Percentiles rank a stretch among this genome's conserved stretches.
phyloP scores from a whole-genome alignment of 2,888 invertebrate species.

The Ecdyonurus torrentis region DNA sequence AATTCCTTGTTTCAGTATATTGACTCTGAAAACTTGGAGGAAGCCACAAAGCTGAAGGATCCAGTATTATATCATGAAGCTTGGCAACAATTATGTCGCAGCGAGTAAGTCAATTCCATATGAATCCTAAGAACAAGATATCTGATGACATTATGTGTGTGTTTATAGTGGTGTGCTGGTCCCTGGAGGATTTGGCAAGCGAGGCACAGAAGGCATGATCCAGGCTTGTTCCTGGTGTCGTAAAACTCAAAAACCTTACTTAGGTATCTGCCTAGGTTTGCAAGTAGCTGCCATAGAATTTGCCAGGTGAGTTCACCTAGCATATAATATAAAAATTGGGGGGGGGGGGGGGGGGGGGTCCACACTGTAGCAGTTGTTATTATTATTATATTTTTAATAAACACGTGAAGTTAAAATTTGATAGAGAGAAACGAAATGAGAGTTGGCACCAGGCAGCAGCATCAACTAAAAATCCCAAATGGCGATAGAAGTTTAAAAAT shows the following conservation, averaged over 20 bases:
- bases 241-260: slow-evolving; percentile 70
- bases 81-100: slow-evolving; percentile 79
- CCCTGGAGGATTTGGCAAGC: slow-evolving; percentile 92
- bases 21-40: slow-evolving; percentile 78
- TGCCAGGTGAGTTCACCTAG: slow-evolving; percentile 38
- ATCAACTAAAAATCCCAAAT: no score
- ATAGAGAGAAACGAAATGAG: no score
- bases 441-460: no score
- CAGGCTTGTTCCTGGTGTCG: slow-evolving; percentile 88
- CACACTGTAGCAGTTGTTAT: no score
- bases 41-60: slow-evolving; percentile 47
- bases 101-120: slow-evolving; percentile 43
- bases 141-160: slow-evolving; percentile 6
- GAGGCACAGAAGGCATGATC: slow-evolving; percentile 94
- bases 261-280: slow-evolving; percentile 95
- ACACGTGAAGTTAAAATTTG: no score
- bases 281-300: slow-evolving; percentile 96
- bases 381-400: no score
- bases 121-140: background rate
- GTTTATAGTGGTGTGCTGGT: slow-evolving; percentile 72
- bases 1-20: slow-evolving; percentile 46
- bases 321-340: no score
- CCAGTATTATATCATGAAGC: slow-evolving; percentile 82
- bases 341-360: no score
- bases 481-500: no score